These are phyloP conservation scores for Otocyon megalotis DNA, from an alignment of 2,113 vertebrate genomes.

Conservation along the genomic window DNA sequence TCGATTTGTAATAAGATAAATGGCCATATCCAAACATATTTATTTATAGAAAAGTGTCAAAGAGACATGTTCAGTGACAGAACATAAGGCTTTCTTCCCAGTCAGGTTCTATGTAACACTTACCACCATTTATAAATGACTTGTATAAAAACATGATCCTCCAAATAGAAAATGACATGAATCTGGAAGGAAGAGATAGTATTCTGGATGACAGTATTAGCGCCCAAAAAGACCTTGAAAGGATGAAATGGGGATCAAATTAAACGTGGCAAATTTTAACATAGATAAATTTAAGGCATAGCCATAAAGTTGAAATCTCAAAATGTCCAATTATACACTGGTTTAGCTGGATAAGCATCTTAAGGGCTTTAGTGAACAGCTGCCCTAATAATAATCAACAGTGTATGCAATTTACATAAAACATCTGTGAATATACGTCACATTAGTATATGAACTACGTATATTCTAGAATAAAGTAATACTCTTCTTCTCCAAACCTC, in stretches of 20 bases:
- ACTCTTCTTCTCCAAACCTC: background rate
- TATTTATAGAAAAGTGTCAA: constrained; percentile 25
- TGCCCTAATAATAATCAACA: background rate
- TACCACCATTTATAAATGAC: constrained; percentile 43
- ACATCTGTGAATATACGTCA: background rate
- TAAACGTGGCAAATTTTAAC: background rate
- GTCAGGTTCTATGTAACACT: constrained; percentile 5
- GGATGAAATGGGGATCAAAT: background rate
- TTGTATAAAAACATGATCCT: constrained; percentile 48
- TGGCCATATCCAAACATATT: background rate
- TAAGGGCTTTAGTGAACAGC: background rate
- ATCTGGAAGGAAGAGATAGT: constrained; percentile 35
- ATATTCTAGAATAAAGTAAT: background rate
- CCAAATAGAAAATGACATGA: constrained; percentile 46
- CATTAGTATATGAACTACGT: background rate
- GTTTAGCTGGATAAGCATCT: background rate
- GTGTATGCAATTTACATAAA: background rate
- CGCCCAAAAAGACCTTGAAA: background rate
- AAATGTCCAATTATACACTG: background rate
- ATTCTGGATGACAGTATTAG: constrained; percentile 1
- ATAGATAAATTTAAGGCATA: background rate
- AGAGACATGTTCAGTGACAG: constrained; percentile 12
- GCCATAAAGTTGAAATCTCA: background rate
- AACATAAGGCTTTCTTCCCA: background rate
- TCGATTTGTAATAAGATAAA: constrained; percentile 37